A percentile compares a stretch with the other conserved stretches of the same genome.
Conservation (phyloP, 2,888 invertebrate genomes). For the Ichneumoninae sp. region DNA sequence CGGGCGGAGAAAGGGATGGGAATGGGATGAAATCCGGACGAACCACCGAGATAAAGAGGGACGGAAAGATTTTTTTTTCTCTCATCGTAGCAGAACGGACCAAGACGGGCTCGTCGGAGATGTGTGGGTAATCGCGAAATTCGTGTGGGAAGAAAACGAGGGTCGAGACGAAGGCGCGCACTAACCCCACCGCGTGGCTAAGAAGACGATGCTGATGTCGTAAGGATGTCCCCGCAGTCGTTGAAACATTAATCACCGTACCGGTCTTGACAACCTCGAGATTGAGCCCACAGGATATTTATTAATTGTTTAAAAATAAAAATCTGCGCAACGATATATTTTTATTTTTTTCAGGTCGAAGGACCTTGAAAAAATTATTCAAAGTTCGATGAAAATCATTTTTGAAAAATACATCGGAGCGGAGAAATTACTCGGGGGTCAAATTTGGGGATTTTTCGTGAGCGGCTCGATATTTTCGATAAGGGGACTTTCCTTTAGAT, state of each 20-base stretch:
- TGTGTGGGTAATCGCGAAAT: conserved; percentile 13
- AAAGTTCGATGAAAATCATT: not conserved
- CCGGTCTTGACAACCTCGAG: not conserved
- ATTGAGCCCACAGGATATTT: not conserved
- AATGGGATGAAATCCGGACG: conserved; percentile 37
- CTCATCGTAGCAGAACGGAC: not conserved
- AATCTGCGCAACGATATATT: not conserved
- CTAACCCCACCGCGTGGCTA: conserved; percentile 7
- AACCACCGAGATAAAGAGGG: not conserved
- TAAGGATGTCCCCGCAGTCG: not conserved
- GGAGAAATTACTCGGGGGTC: not conserved
- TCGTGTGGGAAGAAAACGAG: conserved; percentile 29
- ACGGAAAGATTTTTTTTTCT: conserved; percentile 2
- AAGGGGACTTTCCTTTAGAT: not conserved
- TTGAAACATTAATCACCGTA: conserved; percentile 2
- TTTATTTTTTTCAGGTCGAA: conserved; percentile 2
- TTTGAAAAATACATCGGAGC: not conserved
- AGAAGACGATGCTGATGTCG: conserved; percentile 1
- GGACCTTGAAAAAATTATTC: not conserved
- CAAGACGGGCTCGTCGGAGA: not conserved
- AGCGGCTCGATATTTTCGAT: not conserved
- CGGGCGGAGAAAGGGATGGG: conserved; percentile 18
- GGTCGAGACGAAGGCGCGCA: conserved; percentile 6
- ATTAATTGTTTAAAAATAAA: conserved; percentile 11
- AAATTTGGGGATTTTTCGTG: not conserved